Evolutionary conservation across 2,888 invertebrate genomes (phyloP).

Genomic region (Acanthosepion esculentum): DNA sequence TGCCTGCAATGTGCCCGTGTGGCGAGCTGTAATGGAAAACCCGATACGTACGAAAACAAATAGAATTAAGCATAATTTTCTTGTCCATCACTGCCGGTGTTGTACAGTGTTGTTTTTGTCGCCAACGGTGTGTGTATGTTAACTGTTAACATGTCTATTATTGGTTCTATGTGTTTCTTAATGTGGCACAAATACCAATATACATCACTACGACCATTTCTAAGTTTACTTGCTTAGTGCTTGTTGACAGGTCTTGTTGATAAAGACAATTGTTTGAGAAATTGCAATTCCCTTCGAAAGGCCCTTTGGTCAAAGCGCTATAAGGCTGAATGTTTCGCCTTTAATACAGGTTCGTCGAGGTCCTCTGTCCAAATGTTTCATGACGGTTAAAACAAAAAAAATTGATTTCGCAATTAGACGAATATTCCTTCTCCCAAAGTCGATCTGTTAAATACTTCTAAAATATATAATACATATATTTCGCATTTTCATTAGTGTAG

Average conservation of each 20-base stretch:
- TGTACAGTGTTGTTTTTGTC: neutral
- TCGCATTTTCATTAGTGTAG: no score
- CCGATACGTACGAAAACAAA: conserved; percentile 33
- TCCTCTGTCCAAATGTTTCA: no score
- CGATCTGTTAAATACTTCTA: no score
- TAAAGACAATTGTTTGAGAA: neutral
- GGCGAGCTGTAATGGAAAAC: conserved; percentile 33
- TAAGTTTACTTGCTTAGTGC: neutral
- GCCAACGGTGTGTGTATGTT: neutral
- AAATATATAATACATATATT: no score
- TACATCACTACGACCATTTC: neutral
- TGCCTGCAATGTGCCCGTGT: conserved; percentile 1
- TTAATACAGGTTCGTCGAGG: no score
- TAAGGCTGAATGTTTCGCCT: no score
- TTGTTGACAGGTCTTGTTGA: neutral
- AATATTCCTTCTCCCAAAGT: no score
- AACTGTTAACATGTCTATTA: no score
- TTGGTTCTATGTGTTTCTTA: neutral
- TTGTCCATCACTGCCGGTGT: conserved; percentile 12
- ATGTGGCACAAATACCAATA: neutral
- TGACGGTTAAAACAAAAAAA: no score
- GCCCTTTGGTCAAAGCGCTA: no score
- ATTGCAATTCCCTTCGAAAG: neutral
- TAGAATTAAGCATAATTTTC: conserved; percentile 20
- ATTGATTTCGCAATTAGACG: no score